phyloP scores from a whole-genome alignment of 2,888 invertebrate genomes.

The Chelonus formosanus region DNA sequence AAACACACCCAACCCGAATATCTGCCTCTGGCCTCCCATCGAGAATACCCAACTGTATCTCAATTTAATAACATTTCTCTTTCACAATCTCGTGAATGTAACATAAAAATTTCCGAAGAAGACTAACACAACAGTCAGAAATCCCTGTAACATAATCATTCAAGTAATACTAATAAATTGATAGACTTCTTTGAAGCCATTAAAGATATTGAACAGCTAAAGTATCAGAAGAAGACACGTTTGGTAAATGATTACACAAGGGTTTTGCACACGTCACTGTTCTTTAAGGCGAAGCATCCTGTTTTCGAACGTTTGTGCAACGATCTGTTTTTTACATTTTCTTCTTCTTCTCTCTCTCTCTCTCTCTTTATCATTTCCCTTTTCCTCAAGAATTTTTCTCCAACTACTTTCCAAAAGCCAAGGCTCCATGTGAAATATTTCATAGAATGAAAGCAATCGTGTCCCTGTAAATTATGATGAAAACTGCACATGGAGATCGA shows the following conservation, averaged over 20 bases:
- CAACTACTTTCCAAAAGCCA: slow-evolving; percentile 52
- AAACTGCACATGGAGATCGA: slow-evolving; percentile 26
- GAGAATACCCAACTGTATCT: not conserved
- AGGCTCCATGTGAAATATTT: slow-evolving; percentile 37
- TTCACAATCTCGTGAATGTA: too few species aligned
- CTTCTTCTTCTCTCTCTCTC: slow-evolving; percentile 20
- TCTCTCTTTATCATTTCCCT: slow-evolving; percentile 13
- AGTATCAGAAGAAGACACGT: slow-evolving; percentile 6
- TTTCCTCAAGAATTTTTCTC: slow-evolving; percentile 42
- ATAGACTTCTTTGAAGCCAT: too few species aligned
- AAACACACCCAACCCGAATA: not conserved
- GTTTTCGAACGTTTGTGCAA: slow-evolving; percentile 49
- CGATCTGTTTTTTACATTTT: slow-evolving; percentile 39
- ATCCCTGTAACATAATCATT: too few species aligned
- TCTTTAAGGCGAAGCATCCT: slow-evolving; percentile 51
- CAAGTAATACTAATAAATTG: too few species aligned
- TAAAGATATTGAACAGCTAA: not conserved
- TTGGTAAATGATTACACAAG: slow-evolving; percentile 43
- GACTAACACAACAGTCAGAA: too few species aligned
- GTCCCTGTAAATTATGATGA: slow-evolving; percentile 32
- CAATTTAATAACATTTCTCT: too few species aligned
- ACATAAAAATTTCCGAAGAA: too few species aligned
- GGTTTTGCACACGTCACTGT: slow-evolving; percentile 39
- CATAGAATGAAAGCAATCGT: slow-evolving; percentile 8
- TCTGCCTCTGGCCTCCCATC: too few species aligned